Percentiles rank a stretch among this genome's conserved stretches.
Conservation (phyloP, 37 sponge, comb jelly and placozoan genomes). For the Haliclona indistincta region DNA sequence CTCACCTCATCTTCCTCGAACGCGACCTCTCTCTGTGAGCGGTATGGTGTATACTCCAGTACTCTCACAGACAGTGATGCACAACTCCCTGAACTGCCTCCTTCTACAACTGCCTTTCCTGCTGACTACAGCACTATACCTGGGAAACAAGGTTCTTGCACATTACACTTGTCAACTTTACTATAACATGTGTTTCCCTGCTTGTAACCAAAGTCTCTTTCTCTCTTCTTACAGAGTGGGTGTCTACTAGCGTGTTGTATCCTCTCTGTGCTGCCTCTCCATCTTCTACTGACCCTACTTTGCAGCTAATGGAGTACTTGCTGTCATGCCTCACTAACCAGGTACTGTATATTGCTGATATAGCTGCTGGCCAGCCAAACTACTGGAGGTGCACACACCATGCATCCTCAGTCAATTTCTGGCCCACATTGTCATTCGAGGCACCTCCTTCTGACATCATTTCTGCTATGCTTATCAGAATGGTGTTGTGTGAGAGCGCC, state of each 20-base stretch:
- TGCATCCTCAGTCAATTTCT: too few relatives aligned
- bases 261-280: constrained; percentile 9
- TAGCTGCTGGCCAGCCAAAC: background rate
- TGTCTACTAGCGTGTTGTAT: background rate
- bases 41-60: constrained; percentile 46
- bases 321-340: constrained; percentile 35
- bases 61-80: background rate
- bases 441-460: too few relatives aligned
- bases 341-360: background rate
- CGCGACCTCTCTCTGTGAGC: constrained; percentile 28
- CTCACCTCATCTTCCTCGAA: background rate
- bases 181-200: too few relatives aligned
- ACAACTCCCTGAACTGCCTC: background rate
- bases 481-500: too few relatives aligned
- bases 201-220: background rate
- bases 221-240: constrained; percentile 47
- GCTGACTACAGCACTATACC: background rate
- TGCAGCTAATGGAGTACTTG: constrained; percentile 58
- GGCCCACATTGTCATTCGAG: too few relatives aligned
- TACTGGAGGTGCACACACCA: background rate
- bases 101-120: background rate
- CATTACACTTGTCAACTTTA: background rate
- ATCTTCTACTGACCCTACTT: background rate
- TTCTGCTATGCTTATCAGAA: too few relatives aligned
- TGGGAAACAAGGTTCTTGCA: background rate